These are phyloP conservation scores for Carassius gibelio DNA, from an alignment of 2,113 vertebrate genomes.

Conservation along the genomic window DNA sequence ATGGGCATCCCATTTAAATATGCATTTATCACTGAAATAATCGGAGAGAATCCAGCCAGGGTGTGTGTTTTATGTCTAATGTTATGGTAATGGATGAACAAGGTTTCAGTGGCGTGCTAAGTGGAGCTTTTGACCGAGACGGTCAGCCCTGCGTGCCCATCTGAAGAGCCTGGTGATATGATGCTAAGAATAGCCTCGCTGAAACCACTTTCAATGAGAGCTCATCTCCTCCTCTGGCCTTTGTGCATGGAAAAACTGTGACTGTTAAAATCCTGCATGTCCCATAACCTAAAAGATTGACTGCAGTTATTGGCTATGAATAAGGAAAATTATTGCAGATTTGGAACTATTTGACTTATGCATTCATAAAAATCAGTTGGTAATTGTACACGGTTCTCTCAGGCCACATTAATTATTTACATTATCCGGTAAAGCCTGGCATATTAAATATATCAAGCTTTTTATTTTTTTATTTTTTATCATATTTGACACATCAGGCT, in stretches of 20 bases:
- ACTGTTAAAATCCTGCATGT: not conserved
- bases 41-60: not conserved
- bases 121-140: slow-evolving; percentile 16
- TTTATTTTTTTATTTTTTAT: too few relatives aligned
- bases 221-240: not conserved
- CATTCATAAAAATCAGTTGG: not conserved
- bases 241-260: not conserved
- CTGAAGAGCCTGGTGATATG: slow-evolving; percentile 45
- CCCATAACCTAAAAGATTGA: not conserved
- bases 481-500: too few relatives aligned
- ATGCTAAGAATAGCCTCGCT: slow-evolving; percentile 32
- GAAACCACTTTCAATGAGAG: not conserved
- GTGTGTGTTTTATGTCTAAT: slow-evolving; percentile 3
- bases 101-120: slow-evolving; percentile 27
- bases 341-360: not conserved
- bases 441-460: not conserved
- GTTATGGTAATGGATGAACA: slow-evolving; percentile 25
- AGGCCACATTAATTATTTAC: not conserved
- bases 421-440: not conserved
- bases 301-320: not conserved
- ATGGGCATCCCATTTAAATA: not conserved
- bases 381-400: not conserved
- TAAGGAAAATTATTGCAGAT: not conserved
- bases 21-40: not conserved
- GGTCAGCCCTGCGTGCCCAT: slow-evolving; percentile 32